Base-by-base conservation (phyloP, 2,113 vertebrate species). In the Holacanthus passer region DNA sequence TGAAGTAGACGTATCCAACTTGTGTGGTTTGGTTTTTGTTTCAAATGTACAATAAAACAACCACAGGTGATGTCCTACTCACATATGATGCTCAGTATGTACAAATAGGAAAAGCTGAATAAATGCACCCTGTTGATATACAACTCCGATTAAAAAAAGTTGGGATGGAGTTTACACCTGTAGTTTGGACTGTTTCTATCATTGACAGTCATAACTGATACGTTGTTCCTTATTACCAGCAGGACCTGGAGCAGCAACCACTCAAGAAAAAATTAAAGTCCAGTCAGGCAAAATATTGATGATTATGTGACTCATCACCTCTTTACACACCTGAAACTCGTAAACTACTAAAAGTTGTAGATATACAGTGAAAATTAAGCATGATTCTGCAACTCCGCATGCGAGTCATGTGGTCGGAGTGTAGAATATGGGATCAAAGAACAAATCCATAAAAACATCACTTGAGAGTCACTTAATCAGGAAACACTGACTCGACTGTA, bases 371-470 rank as follows among this genome's bases (percentile, higher is more conserved):
- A n/a, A 64, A 60, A 68, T 7, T 1, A 53, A 41, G 31, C n/a
- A n/a, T n/a, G 27, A 55, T n/a, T 66, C 53, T 62, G n/a, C 37
- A 64, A 5, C 13, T 56, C 22, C 39, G 20, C 24, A 29, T 86
- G 48, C 1, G 2, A 47, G 43, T 45, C 43, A 16, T 41, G 39
- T 41, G 11, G 35, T 9, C 14, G 7, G 13, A 31, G 27, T n/a
- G 41, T 0, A 35, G 14, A 50, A 58, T 31, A 64, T 19, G 17
- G 43, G 50, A 13, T 32, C 50, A 70, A 80, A 66, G 68, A 55
- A 17, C 68, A 78, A 47, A 39, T 50, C 59, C n/a, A 67, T 65
- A 67, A 72, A 78, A 31, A 56, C 9, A 50, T 32, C 16, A 43
- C 32, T 8, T 20, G 12, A 53, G 22, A 45, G 35, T 53, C 22